Conservation (phyloP, 2,797 vertebrate species). For the Spondyliosoma cantharus region DNA sequence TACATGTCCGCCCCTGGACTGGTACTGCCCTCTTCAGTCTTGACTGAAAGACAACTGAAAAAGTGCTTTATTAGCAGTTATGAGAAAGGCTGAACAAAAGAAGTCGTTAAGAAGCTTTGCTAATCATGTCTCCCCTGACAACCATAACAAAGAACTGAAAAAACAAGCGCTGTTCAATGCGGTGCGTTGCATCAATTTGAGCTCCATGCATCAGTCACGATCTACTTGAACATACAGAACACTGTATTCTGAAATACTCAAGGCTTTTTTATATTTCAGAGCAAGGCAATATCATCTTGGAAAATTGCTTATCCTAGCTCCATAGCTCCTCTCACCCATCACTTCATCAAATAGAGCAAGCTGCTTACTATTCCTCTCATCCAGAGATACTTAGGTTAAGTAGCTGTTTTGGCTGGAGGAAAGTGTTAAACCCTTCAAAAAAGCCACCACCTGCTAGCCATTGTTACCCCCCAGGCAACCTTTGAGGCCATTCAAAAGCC, state of each 20-base stretch:
- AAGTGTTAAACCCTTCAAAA: constrained; percentile 72
- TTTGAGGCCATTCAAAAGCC: constrained; percentile 54
- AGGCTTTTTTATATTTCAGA: background rate
- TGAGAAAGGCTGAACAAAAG: constrained; percentile 17
- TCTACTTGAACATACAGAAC: constrained; percentile 8
- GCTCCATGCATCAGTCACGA: constrained; percentile 1
- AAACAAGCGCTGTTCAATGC: background rate
- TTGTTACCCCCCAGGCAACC: constrained; percentile 51
- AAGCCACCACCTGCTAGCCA: constrained; percentile 71
- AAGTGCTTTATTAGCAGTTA: constrained; percentile 23
- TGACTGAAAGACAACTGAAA: constrained; percentile 13
- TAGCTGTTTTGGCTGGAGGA: constrained; percentile 73
- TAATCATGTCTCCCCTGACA: constrained; percentile 18
- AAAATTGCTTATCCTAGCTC: constrained; percentile 22
- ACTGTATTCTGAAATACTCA: background rate
- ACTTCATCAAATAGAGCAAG: constrained; percentile 65
- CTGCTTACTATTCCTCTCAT: constrained; percentile 70
- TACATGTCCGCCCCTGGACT: background rate
- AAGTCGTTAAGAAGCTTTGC: constrained; percentile 10
- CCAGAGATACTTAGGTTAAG: constrained; percentile 73
- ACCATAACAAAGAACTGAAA: constrained; percentile 14
- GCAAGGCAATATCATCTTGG: constrained; percentile 12
- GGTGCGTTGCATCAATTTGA: background rate
- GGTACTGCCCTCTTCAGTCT: constrained; percentile 8
- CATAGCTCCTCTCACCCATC: constrained; percentile 34